These are phyloP conservation scores for Phragmatobia fuliginosa DNA, from an alignment of 2,888 invertebrate species.

Conservation along the genomic window DNA sequence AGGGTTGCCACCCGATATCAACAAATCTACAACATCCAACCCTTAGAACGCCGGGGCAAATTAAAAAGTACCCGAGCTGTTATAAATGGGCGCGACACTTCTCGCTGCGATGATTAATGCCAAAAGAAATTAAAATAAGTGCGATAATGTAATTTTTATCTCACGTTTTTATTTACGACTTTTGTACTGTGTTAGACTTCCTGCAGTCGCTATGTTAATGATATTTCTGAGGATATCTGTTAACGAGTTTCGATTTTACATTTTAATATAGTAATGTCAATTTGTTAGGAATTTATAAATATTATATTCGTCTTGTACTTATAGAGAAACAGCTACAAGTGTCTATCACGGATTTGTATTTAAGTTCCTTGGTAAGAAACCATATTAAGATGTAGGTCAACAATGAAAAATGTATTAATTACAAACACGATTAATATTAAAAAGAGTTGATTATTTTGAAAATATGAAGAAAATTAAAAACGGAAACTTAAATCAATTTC, in stretches of 20 bases:
- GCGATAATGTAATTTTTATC: slow-evolving; percentile 82
- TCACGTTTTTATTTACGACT: slow-evolving; percentile 76
- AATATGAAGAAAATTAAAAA: too few relatives aligned
- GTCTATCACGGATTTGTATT: neutral
- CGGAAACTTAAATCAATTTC: too few relatives aligned
- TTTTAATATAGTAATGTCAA: neutral
- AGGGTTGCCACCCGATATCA: slow-evolving; percentile 39
- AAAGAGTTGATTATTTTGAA: too few relatives aligned
- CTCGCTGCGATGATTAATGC: slow-evolving; percentile 78
- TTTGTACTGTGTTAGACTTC: slow-evolving; percentile 48
- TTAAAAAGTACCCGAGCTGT: slow-evolving; percentile 67
- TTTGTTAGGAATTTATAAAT: neutral
- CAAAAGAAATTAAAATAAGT: slow-evolving; percentile 80
- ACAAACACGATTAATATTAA: too few relatives aligned
- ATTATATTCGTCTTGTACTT: neutral
- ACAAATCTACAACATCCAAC: slow-evolving; percentile 58
- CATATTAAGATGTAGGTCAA: neutral
- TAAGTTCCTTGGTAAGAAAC: neutral
- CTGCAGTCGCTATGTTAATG: slow-evolving; percentile 50
- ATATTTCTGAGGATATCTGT: slow-evolving; percentile 33
- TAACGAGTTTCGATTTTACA: slow-evolving; percentile 11
- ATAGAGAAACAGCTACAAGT: neutral
- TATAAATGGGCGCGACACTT: slow-evolving; percentile 65
- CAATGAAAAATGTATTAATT: too few relatives aligned
- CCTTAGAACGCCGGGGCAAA: slow-evolving; percentile 65